These are phyloP conservation scores for Diaperis boleti DNA, from an alignment of 2,888 invertebrate genomes.

Conservation along the genomic window DNA sequence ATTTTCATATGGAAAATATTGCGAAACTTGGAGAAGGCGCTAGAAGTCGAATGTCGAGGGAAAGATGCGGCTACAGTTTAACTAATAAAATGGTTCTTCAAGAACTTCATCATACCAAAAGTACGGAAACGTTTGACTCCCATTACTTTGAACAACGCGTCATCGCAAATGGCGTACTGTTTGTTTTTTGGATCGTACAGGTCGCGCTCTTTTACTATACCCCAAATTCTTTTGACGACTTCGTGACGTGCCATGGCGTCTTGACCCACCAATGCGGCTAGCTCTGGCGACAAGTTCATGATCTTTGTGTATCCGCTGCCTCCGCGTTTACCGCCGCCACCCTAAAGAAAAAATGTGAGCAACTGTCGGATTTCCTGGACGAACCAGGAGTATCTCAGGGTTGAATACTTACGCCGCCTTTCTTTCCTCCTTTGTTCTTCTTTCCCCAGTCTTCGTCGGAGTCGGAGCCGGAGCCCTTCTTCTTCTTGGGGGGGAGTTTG, in stretches of 20 bases:
- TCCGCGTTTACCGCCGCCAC: constrained; percentile 67
- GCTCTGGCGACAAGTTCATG: constrained; percentile 85
- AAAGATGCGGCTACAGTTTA: constrained; percentile 59
- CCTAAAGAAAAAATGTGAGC: constrained; percentile 44
- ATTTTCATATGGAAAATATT: constrained; percentile 35
- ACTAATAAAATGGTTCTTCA: constrained; percentile 88
- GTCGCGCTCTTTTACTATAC: constrained; percentile 89
- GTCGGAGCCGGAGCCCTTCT: constrained; percentile 77
- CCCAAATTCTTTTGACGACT: constrained; percentile 92
- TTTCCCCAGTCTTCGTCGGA: constrained; percentile 79
- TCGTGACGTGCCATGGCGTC: constrained; percentile 89
- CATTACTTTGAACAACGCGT: constrained; percentile 88
- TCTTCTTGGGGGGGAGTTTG: constrained; percentile 70
- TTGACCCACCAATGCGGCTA: constrained; percentile 87
- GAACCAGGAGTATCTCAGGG: too few species aligned
- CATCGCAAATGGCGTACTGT: constrained; percentile 95
- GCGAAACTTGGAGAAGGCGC: constrained; percentile 36
- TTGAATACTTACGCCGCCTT: constrained; percentile 58
- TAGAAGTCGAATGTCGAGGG: constrained; percentile 12
- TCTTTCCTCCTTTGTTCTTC: constrained; percentile 68
- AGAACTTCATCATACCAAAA: constrained; percentile 97
- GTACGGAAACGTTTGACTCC: constrained; percentile 93
- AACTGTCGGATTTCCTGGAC: too few species aligned
- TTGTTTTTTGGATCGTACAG: constrained; percentile 94
- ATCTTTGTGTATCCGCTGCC: constrained; percentile 88